Evolutionary conservation across 2,888 invertebrate species (phyloP).

Genomic region (Cataglyphis rosenhaueri): DNA sequence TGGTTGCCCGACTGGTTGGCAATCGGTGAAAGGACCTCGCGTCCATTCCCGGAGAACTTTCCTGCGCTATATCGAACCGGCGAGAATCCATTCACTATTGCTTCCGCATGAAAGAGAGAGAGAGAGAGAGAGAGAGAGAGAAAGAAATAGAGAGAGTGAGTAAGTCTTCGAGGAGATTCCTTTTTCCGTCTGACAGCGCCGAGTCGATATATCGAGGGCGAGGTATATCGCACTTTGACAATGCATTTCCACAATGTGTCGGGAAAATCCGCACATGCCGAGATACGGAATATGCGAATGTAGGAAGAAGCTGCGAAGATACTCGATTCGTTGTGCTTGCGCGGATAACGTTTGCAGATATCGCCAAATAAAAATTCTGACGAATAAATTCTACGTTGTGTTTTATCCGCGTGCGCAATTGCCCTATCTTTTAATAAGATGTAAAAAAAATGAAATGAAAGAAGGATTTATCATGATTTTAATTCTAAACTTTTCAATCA

Average conservation of each 20-base stretch:
- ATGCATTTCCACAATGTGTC: conserved; percentile 28
- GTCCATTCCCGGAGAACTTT: conserved; percentile 50
- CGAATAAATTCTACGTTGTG: background rate
- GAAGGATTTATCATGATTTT: background rate
- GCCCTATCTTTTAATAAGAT: background rate
- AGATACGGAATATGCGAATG: background rate
- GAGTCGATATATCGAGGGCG: conserved; percentile 58
- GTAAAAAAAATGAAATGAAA: background rate
- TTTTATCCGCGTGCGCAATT: background rate
- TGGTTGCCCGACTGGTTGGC: conserved; percentile 53
- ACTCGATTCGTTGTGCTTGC: conserved; percentile 25
- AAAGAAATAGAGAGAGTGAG: background rate
- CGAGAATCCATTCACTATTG: conserved; percentile 59
- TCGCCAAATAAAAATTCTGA: conserved; percentile 23
- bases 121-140: background rate
- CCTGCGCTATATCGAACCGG: conserved; percentile 47
- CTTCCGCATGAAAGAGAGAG: conserved; percentile 39
- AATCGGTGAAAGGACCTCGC: conserved; percentile 59
- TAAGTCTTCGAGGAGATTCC: conserved; percentile 41
- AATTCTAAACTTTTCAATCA: background rate
- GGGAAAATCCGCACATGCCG: conserved; percentile 30
- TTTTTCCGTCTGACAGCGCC: conserved; percentile 44
- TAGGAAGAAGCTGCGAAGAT: conserved; percentile 26
- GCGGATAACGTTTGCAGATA: conserved; percentile 17
- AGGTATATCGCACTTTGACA: conserved; percentile 55